Evolutionary conservation across 1,140 invertebrate species (phyloP), one percentile per base, ranked within the genome.

Genomic region (Myzus persicae): DNA sequence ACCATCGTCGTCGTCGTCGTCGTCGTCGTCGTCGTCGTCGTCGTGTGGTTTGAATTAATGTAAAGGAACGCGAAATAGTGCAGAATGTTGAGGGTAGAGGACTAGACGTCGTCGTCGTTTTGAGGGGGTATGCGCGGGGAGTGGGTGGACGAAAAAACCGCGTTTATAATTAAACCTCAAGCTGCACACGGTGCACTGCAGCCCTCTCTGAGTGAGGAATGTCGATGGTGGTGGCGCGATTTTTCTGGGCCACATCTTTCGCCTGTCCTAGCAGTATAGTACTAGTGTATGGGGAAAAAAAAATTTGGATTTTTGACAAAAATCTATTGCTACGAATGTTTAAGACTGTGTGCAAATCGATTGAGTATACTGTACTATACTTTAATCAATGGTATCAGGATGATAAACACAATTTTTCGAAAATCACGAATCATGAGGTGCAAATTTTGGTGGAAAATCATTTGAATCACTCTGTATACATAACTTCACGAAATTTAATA

Each of bases 1-100:
- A 87, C 85, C 48, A 6, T 51, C 46, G 46, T 18, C 46, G 46
- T 1, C 85, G 44, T 87, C 22, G 22, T 11, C 84, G 42, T 87
- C 22, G 20, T 26, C 84, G 42, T 87, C 20, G 20, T 24, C 18
- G 48, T 51, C 40, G 82, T 84, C 82, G 82, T 84, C 85, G 44
- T 87, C 22, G 22, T 26, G 85, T 31, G 14, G 44, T 87, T 87
- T 44, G 85, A 87, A 87, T 87, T 87, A 87, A 87, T 87, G 85
- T 46, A 87, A 87, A 46, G 44, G 44, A 87, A 87, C 44, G 85
- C 85, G 85, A 87, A 87, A 87, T 87, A 44, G 85, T 38, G 85
- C 40, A 87, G 44, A 46, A 46, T 87, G 44, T 76, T 76, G 4
- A 76, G 59, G 59, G 59, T 20, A n/a, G 59, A 76, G 5, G n/a